Base-by-base conservation (phyloP, 2,113 vertebrate species). In the Salminus brasiliensis region DNA sequence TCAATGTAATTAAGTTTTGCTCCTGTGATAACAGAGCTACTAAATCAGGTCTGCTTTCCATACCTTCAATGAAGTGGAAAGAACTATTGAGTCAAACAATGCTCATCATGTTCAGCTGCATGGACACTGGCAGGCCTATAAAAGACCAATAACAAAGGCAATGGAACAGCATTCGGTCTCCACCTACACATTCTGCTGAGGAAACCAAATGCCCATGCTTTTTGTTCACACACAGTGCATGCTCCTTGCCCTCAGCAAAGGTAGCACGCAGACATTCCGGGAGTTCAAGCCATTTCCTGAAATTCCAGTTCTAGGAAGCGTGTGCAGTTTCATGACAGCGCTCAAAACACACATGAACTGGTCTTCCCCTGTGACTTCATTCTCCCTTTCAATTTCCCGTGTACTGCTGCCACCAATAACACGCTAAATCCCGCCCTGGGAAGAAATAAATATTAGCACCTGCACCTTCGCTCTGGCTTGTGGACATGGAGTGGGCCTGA, bases 151-250 rank as follows among this genome's bases (percentile, higher is more conserved):
- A 66, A 23, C 47, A 36, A 25, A 29, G 8, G 59, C 36, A 78
- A 72, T 79, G 63, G 81, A 78, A 85, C 79, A 23, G 43, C 65
- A 32, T 39, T 66, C 81, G 65, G 81, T 77, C 66, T 77, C 60
- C 32, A 25, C 52, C 52, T 72, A 83, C 88, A 84, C 62, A 83
- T 30, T 63, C 75, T 18, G 32, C 45, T 70, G 12, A 79, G 68
- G 83, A 82, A 84, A 86, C 76, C 62, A 47, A 88, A 86, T 87
- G 78, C 70, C 83, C 74, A 83, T n/a, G 36, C 36, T 57, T 62
- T 8, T 84, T 76, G 84, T 80, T 84, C 30, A 81, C 29, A 71
- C 59, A 52, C 60, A 84, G 88, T 76, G 30, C 18, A 85, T 79
- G 83, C 81, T 68, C 78, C 71, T 84, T 45, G 74, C 70, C 77